Conservation (phyloP, 2,797 vertebrate genomes). For the Gephyroberyx darwinii region DNA sequence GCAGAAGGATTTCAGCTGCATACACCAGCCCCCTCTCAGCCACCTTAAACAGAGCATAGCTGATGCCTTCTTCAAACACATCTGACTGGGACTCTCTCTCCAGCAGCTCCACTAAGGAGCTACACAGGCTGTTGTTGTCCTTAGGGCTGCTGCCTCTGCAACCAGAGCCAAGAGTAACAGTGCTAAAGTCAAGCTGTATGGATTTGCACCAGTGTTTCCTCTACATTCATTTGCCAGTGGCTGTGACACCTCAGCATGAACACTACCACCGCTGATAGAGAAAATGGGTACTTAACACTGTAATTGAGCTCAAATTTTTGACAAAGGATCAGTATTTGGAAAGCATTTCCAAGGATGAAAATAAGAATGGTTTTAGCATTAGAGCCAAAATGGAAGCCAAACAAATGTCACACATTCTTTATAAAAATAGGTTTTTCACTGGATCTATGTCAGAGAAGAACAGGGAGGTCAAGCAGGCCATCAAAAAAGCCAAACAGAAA, state of each 20-base stretch:
- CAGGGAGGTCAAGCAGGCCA: no score
- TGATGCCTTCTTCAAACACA: slow-evolving; percentile 89
- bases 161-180: background rate
- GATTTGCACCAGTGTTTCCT: background rate
- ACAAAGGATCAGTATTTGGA: no score
- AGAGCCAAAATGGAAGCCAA: no score
- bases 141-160: slow-evolving; percentile 55
- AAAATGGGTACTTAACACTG: background rate
- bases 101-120: slow-evolving; percentile 83
- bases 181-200: background rate
- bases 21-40: slow-evolving; percentile 84
- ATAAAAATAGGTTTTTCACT: no score
- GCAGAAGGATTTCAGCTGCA: slow-evolving; percentile 85
- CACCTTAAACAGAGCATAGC: slow-evolving; percentile 90
- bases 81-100: slow-evolving; percentile 87
- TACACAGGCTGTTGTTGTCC: slow-evolving; percentile 68
- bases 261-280: background rate
- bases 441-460: no score
- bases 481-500: no score
- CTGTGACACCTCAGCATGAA: background rate
- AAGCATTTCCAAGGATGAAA: no score
- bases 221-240: background rate
- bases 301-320: background rate
- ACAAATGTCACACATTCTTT: no score
- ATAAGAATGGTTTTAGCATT: no score